Conservation (phyloP, 2,113 vertebrate species). For the Epinephelus moara region DNA sequence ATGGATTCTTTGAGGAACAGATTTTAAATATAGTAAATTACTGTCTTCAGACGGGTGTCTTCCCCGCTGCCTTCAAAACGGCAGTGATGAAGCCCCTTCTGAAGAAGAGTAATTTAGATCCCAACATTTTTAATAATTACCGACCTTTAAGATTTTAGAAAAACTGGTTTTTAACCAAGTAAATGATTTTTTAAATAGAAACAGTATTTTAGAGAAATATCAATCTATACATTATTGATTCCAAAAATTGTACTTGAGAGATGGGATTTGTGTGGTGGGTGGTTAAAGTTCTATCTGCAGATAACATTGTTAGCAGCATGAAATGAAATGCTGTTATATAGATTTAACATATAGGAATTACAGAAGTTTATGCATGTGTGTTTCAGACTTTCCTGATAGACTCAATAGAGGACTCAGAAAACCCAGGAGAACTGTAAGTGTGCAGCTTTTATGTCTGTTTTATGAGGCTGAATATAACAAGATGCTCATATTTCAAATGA, state of each 20-base stretch:
- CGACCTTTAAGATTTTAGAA: no score
- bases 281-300: not conserved
- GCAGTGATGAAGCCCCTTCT: no score
- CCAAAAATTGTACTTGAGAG: not conserved
- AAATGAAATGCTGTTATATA: not conserved
- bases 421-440: constrained; percentile 69
- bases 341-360: not conserved
- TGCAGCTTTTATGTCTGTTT: not conserved
- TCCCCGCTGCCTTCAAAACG: no score
- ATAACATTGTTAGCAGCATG: not conserved
- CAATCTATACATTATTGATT: no score
- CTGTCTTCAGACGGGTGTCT: no score
- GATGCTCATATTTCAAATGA: not conserved
- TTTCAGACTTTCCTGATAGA: constrained; percentile 68
- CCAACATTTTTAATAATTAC: no score
- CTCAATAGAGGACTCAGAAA: constrained; percentile 52
- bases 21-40: no score
- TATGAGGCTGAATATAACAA: not conserved
- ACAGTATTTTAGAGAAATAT: no score
- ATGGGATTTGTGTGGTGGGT: not conserved
- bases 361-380: not conserved
- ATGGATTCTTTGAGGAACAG: no score
- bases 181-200: no score
- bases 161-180: no score
- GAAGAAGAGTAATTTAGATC: no score